phyloP scores from a whole-genome alignment of 1,140 invertebrate species.

The Homarus americanus region DNA sequence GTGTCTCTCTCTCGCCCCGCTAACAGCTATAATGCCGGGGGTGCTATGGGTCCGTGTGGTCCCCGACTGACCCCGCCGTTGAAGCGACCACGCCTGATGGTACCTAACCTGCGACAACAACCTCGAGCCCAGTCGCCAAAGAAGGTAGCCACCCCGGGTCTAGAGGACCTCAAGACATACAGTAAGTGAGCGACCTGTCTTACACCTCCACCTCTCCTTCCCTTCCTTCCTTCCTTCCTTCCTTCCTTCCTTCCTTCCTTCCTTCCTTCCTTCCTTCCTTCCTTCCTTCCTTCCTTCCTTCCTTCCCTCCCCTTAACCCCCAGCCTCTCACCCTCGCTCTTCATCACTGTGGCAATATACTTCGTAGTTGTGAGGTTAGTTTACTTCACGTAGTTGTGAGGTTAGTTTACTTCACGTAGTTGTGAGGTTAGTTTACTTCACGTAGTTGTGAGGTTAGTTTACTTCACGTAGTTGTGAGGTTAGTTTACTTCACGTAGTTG shows the following conservation, averaged over 20 bases:
- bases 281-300: slow-evolving; percentile 35
- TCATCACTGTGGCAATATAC: no score
- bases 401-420: no score
- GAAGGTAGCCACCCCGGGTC: slow-evolving; percentile 76
- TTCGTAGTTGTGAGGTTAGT: no score
- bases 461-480: no score
- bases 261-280: slow-evolving; percentile 30
- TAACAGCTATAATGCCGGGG: slow-evolving; percentile 82
- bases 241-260: slow-evolving; percentile 45
- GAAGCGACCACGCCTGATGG: slow-evolving; percentile 83
- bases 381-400: no score
- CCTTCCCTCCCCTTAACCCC: background rate
- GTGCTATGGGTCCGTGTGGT: slow-evolving; percentile 79
- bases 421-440: no score
- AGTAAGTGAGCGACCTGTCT: slow-evolving; percentile 80
- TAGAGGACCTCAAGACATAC: slow-evolving; percentile 83
- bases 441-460: no score
- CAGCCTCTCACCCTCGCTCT: background rate
- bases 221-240: slow-evolving; percentile 29
- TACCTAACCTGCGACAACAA: slow-evolving; percentile 77
- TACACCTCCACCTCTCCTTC: background rate
- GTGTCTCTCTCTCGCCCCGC: background rate
- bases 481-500: no score
- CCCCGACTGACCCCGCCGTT: slow-evolving; percentile 81
- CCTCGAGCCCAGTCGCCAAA: slow-evolving; percentile 75